Base-by-base conservation (phyloP, 1,140 invertebrate species). In the Mactra quadrangularis region DNA sequence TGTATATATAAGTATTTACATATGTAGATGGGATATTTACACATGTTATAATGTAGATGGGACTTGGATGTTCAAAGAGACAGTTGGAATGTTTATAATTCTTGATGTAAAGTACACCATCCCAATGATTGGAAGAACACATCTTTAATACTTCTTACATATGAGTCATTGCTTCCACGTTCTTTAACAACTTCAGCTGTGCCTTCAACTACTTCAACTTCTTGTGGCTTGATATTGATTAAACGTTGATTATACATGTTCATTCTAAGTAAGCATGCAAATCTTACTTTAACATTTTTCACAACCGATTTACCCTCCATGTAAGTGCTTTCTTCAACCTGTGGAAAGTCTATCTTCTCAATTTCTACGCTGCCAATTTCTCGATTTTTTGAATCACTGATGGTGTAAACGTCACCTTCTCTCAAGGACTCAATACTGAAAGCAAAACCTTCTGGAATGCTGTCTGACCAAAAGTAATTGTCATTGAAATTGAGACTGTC, bases 381-480 rank as follows among this genome's bases (percentile, higher is more conserved):
- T 94, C 94, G 95, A 93, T 60, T 95, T 91, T 85, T 94, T 95
- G 94, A 94, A 95, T 95, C 86, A 90, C 96, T 95, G 17, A 96
- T 94, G 29, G 92, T 89, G 90, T 96, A 96, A 84, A 94, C 94
- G 94, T 96, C 95, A 6, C 95, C 95, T 19, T 94, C 94, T 62
- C 94, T 93, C 13, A 96, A 94, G 0, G 95, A 95, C 31, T 95
- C 93, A 0, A 95, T 93, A 86, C 95, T 95, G 89, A 97, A 95
- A 29, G 95, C 96, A 77, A 95, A 93, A 31, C 96, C 96, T 85
- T 96, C 95, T 1, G 95, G 94, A 88, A 95, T 94, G 55, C 95
- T 96, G 91, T 97, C 96, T n/a, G 96, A 96, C 96, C 96, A 96
- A 89, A 97, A 95, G 88, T 95, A 94, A 71, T 95, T 95, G 29